These are phyloP conservation scores for Lycocerus yunnanus DNA, from an alignment of 2,888 invertebrate species.

Conservation along the genomic window DNA sequence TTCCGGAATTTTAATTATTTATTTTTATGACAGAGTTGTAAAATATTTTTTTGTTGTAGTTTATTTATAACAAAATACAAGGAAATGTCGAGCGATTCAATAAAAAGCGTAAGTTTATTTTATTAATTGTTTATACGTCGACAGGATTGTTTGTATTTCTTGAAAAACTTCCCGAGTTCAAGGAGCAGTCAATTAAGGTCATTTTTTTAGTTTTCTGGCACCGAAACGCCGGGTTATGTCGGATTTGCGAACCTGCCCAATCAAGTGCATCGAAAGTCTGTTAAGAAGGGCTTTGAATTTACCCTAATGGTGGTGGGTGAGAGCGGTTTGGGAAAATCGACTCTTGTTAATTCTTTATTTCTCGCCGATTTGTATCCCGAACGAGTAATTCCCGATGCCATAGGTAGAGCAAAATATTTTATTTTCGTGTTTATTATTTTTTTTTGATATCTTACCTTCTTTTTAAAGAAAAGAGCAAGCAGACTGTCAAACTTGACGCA, in stretches of 20 bases:
- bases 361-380: conserved; percentile 95
- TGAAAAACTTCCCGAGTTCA: not conserved
- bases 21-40: not conserved
- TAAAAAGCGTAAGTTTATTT: conserved; percentile 59
- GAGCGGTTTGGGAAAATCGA: conserved; percentile 92
- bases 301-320: conserved; percentile 90
- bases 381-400: conserved; percentile 83
- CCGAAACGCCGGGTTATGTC: conserved; percentile 87
- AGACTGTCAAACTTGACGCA: conserved; percentile 92
- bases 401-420: conserved; percentile 63
- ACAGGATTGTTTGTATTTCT: not conserved
- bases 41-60: not conserved
- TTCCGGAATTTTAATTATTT: not conserved
- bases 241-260: conserved; percentile 96
- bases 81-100: conserved; percentile 62
- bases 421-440: not conserved
- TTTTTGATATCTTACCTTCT: not conserved
- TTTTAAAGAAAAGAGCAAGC: conserved; percentile 79
- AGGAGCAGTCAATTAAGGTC: not conserved
- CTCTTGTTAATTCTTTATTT: conserved; percentile 92
- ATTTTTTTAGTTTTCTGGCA: conserved; percentile 73
- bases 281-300: conserved; percentile 97
- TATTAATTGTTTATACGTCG: not conserved
- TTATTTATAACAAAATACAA: not conserved
- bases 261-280: conserved; percentile 95